Evolutionary conservation across 2,888 invertebrate species (phyloP).

Genomic region (Cephus nigrinus): DNA sequence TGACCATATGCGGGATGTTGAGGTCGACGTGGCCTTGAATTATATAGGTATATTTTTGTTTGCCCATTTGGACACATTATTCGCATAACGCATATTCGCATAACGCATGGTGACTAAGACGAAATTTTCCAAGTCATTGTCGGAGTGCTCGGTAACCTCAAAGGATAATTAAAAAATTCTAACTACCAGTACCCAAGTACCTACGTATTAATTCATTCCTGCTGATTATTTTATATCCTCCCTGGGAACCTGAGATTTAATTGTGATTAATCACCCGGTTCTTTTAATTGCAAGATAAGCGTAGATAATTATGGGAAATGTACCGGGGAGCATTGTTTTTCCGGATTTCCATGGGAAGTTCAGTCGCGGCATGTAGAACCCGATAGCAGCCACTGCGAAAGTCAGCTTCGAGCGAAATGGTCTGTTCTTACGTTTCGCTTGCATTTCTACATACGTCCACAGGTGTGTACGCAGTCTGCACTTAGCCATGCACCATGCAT

Average conservation of each 20-base stretch:
- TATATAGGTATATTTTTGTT: too few relatives aligned
- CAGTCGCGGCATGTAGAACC: background rate
- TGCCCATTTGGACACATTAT: too few relatives aligned
- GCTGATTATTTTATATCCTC: background rate
- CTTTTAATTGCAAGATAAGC: background rate
- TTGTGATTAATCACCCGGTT: background rate
- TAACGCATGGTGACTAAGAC: too few relatives aligned
- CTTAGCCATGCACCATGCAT: background rate
- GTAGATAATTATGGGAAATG: background rate
- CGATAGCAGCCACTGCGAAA: background rate
- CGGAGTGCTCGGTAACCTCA: background rate
- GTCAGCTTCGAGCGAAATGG: background rate
- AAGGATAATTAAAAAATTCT: background rate
- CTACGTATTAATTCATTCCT: background rate
- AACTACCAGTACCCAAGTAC: background rate
- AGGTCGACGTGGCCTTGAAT: too few relatives aligned
- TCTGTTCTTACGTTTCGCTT: background rate
- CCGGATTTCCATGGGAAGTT: background rate
- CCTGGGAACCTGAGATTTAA: background rate
- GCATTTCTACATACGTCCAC: background rate
- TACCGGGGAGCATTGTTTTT: background rate
- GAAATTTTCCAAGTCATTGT: background rate
- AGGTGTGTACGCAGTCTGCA: background rate
- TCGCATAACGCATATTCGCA: too few relatives aligned
- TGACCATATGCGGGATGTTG: too few relatives aligned